phyloP scores from a whole-genome alignment of 2,888 invertebrate species.

The Thysanoteuthis rhombus region DNA sequence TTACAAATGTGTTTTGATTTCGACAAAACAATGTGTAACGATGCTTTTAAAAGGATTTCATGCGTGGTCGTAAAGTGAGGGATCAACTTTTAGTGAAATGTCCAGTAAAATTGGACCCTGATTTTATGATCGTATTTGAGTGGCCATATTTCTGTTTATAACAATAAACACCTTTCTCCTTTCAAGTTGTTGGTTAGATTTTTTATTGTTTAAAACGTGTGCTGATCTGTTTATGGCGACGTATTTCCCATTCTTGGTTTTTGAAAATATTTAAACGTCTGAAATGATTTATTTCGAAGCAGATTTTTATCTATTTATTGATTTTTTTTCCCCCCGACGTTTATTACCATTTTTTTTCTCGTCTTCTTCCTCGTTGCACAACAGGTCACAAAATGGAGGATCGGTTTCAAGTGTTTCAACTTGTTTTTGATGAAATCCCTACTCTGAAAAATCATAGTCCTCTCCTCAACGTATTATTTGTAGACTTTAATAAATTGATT shows the following conservation, averaged over 20 bases:
- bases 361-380: not conserved
- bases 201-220: not conserved
- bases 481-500: no score
- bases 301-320: not conserved
- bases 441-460: no score
- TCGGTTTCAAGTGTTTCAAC: not conserved
- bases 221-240: not conserved
- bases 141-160: slow-evolving; percentile 15
- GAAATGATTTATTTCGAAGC: not conserved
- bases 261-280: not conserved
- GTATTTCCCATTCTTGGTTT: not conserved
- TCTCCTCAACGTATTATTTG: no score
- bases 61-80: not conserved
- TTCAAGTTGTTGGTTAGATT: not conserved
- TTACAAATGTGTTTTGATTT: not conserved
- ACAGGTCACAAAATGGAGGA: slow-evolving; percentile 12
- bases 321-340: not conserved
- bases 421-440: no score
- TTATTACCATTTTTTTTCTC: not conserved
- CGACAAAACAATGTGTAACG: not conserved
- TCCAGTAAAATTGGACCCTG: not conserved
- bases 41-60: not conserved
- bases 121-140: not conserved
- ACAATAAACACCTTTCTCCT: not conserved
- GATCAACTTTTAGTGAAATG: not conserved